phyloP scores from a whole-genome alignment of 2,797 vertebrate species.

The Poeciliopsis turneri region DNA sequence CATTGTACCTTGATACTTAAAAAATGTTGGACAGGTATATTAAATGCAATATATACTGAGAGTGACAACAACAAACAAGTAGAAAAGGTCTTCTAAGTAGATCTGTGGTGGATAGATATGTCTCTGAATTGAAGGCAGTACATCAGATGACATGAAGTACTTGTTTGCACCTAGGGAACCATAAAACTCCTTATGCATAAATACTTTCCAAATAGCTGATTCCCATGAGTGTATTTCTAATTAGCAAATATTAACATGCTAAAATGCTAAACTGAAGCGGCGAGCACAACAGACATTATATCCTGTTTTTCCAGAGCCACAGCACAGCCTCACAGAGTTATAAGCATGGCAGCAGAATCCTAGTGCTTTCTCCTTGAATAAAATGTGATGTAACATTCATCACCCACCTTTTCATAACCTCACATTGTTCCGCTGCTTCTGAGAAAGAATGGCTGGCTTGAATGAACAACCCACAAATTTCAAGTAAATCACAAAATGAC shows the following conservation, averaged over 20 bases:
- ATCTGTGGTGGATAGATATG: not conserved
- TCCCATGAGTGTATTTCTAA: slow-evolving; percentile 15
- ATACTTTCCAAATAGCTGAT: slow-evolving; percentile 7
- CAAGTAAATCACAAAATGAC: slow-evolving; percentile 39
- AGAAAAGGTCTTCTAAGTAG: not conserved
- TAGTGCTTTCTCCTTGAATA: slow-evolving; percentile 22
- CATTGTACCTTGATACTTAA: not conserved
- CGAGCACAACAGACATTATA: slow-evolving; percentile 7
- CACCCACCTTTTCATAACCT: slow-evolving; percentile 31
- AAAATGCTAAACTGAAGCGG: not conserved
- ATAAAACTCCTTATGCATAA: not conserved
- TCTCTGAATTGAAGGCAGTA: not conserved
- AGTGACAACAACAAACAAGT: not conserved
- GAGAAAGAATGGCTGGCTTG: slow-evolving; percentile 16
- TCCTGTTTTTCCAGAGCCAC: slow-evolving; percentile 1
- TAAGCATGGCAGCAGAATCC: slow-evolving; percentile 6
- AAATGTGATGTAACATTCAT: slow-evolving; percentile 36
- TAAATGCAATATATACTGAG: not conserved
- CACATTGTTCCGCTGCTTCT: slow-evolving; percentile 32
- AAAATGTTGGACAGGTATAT: not conserved
- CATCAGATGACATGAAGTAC: not conserved
- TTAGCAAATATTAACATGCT: slow-evolving; percentile 5
- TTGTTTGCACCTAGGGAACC: not conserved
- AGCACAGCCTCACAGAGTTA: slow-evolving; percentile 16
- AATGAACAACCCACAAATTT: slow-evolving; percentile 29